Evolutionary conservation across 2,113 vertebrate genomes (phyloP), one percentile per base, ranked within the genome.

Genomic region (Burhinus oedicnemus): DNA sequence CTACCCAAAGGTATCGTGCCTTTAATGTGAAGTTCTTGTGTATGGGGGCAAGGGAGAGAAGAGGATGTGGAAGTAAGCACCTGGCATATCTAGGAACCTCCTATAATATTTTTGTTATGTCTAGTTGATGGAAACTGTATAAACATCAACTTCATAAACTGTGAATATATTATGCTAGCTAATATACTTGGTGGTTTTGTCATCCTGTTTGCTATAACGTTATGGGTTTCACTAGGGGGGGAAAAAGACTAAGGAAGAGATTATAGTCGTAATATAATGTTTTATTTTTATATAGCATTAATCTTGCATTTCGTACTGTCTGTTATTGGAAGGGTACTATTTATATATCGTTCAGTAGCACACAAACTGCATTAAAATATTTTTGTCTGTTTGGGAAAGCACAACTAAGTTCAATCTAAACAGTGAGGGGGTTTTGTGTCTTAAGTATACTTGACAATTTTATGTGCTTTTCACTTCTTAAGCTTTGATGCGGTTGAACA

Each of bases 1-100:
- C 97, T 99, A 66, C 99, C 99, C 18, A 98, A 98, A 99, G 99
- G 99, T 99, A 97, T 80, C 36, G 12, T 26, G 8, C 7, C 3
- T 82, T 78, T 89, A 44, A 16, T 25, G 11, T 81, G 27, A 61
- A 75, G 16, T 75, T 62, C 36, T 75, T 64, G 8, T 52, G 13
- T 64, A 17, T 16, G 57, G 36, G 64, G 11, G 8, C 20, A 57
- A 64, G 64, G 19, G 38, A n/a, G 36, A 83, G 49, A 55, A 38
- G 21, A 69, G 19, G 6, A 49, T 18, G 6, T 87, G 22, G 23
- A 95, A 87, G 4, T 34, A 47, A 82, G n/a, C 71, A 72, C 5
- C 17, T 83, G 29, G 6, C 26, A 9, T 52, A n/a, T 36, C n/a
- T 71, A 21, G 21, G 23, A 95, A n/a, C 5, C 23, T 62, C 8